Evolutionary conservation across 2,888 invertebrate genomes (phyloP).

Genomic region (Ashinkailepas kermadecensis): DNA sequence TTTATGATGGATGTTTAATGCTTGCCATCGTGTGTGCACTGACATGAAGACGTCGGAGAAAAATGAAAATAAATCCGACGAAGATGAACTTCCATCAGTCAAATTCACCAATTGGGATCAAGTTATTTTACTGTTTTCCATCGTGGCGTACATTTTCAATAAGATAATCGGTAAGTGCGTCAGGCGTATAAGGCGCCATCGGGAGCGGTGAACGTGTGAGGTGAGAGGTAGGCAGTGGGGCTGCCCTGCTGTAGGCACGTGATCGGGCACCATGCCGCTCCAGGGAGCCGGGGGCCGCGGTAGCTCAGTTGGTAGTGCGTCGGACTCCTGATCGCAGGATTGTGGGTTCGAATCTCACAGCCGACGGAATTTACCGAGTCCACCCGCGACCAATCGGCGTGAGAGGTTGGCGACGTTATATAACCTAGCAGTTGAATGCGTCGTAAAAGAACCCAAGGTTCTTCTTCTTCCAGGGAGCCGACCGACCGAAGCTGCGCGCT

Average conservation of each 20-base stretch:
- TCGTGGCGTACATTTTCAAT: background rate
- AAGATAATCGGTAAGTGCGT: constrained; percentile 4
- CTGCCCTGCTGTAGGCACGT: background rate
- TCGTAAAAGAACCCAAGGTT: background rate
- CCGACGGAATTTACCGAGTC: no score
- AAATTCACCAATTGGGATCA: background rate
- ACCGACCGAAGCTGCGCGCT: no score
- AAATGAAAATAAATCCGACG: background rate
- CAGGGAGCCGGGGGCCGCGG: no score
- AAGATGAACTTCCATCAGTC: background rate
- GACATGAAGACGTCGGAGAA: background rate
- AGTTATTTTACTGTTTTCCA: background rate
- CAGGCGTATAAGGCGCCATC: background rate
- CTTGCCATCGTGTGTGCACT: no score
- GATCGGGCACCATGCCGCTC: background rate
- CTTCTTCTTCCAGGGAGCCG: no score
- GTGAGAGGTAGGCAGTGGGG: background rate
- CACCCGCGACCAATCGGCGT: no score
- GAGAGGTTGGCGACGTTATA: no score
- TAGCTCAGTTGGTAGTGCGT: no score
- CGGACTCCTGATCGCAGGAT: no score
- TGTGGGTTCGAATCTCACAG: no score
- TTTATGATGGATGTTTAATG: background rate
- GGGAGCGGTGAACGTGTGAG: background rate
- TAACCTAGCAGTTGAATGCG: no score